Evolutionary conservation across 2,113 vertebrate species (phyloP), one percentile per base, ranked within the genome.

Genomic region (Platysternon megacephalum): DNA sequence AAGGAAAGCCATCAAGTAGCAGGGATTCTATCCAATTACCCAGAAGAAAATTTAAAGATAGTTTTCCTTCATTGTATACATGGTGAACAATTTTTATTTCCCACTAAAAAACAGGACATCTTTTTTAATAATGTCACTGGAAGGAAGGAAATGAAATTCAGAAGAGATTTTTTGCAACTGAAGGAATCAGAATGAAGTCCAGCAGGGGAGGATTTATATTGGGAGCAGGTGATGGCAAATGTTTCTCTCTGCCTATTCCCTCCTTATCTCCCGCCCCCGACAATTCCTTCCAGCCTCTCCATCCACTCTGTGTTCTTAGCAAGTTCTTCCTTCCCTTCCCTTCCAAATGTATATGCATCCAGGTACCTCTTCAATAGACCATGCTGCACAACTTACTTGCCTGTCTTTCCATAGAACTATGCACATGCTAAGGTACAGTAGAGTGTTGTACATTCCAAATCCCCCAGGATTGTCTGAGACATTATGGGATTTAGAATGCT

Each of bases 1-100:
- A 68, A 39, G 39, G 9, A 78, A 22, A 24, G 10, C 4, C 22
- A 8, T 24, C 8, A 48, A 0, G 1, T 14, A 55, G 22, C 2
- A 32, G 6, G 61, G 19, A 39, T 74, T 74, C 22, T 35, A 72
- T 6, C 35, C 22, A 86, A 12, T 24, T 53, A 49, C 8, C 44
- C 51, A 61, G 44, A 85, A 48, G 74, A 28, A 10, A 74, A 61
- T 17, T 5, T 28, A 4, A 79, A 48, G 48, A 88, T 44, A 49
- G 48, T 44, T 26, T 55, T 85, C 46, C 14, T 79, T 58, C 76
- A 48, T 48, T 21, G 39, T 39, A 42, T 17, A 26, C 4, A 39
- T 44, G 11, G 28, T 21, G 11, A 79, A 4, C 80, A 46, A 48
- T 61, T 86, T 68, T 53, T 68, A 17, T 21, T 21, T n/a, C 51